Evolutionary conservation across 1,140 invertebrate genomes (phyloP).

Genomic region (Parasteatoda tepidariorum): DNA sequence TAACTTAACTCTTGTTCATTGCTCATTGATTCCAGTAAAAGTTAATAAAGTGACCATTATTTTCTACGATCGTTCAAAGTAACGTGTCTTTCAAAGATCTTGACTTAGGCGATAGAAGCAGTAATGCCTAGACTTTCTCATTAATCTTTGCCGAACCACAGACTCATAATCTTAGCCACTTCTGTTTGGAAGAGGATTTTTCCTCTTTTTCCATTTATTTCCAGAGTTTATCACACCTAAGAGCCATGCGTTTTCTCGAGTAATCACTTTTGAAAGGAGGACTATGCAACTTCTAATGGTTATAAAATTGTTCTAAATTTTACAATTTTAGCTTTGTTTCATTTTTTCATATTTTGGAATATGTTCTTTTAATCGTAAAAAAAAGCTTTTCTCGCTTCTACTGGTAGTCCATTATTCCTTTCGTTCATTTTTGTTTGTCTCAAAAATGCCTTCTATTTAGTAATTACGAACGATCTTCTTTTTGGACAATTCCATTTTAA

Average conservation of each 20-base stretch:
- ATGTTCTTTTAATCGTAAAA: too few species aligned
- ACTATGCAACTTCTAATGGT: too few species aligned
- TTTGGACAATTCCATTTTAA: too few species aligned
- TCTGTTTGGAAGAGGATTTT: slow-evolving; percentile 2
- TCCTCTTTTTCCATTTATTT: slow-evolving; percentile 18
- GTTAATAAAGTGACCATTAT: slow-evolving; percentile 21
- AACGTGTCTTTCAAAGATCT: slow-evolving; percentile 2
- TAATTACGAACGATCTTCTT: too few species aligned
- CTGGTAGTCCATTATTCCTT: too few species aligned
- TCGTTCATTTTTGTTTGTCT: too few species aligned
- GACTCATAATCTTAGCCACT: slow-evolving; percentile 36
- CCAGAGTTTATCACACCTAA: slow-evolving; percentile 21
- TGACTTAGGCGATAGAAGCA: slow-evolving; percentile 22
- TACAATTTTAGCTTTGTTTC: too few species aligned
- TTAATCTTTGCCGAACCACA: slow-evolving; percentile 29
- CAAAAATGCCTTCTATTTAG: too few species aligned
- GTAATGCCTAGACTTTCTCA: slow-evolving; percentile 11
- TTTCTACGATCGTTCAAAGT: neutral
- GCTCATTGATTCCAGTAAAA: neutral
- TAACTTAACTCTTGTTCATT: neutral
- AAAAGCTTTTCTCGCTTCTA: too few species aligned
- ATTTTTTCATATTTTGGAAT: too few species aligned
- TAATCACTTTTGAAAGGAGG: too few species aligned
- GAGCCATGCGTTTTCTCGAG: slow-evolving; percentile 28
- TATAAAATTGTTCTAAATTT: too few species aligned